These are phyloP conservation scores for Parauchenoglanis punctatus DNA, from an alignment of 2,797 vertebrate species.

Conservation along the genomic window DNA sequence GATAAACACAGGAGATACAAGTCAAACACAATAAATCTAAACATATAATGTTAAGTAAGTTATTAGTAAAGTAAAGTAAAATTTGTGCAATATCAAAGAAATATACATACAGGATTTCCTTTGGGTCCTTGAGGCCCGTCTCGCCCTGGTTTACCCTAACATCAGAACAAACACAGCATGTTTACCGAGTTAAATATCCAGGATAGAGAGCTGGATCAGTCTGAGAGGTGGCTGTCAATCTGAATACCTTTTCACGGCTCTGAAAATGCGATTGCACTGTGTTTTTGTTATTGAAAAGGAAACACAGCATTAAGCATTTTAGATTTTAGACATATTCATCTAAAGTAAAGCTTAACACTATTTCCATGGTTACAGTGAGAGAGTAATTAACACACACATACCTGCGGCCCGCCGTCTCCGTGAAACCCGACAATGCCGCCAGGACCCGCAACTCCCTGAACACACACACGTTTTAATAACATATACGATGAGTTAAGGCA, in stretches of 20 bases:
- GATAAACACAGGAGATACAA: background rate
- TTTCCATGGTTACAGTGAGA: no score
- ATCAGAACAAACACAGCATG: background rate
- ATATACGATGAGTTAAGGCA: no score
- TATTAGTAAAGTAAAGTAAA: background rate
- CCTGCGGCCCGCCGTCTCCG: conserved; percentile 76
- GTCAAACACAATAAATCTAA: background rate
- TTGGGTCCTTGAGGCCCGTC: conserved; percentile 70
- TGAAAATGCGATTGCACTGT: no score
- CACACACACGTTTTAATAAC: background rate
- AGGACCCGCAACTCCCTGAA: conserved; percentile 73
- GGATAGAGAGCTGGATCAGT: background rate
- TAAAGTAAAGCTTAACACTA: background rate
- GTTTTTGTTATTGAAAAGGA: background rate
- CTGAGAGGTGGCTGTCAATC: background rate
- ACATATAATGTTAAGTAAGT: background rate
- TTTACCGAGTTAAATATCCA: background rate
- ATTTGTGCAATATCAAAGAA: background rate
- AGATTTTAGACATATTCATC: background rate
- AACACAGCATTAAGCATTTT: background rate
- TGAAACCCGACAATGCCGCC: conserved; percentile 65
- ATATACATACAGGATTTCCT: conserved; percentile 71
- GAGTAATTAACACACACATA: conserved; percentile 40
- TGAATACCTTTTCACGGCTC: background rate
- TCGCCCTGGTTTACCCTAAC: conserved; percentile 71